These are phyloP conservation scores for Saguinus imperator DNA, from an alignment of 2,113 vertebrate species.

Conservation along the genomic window DNA sequence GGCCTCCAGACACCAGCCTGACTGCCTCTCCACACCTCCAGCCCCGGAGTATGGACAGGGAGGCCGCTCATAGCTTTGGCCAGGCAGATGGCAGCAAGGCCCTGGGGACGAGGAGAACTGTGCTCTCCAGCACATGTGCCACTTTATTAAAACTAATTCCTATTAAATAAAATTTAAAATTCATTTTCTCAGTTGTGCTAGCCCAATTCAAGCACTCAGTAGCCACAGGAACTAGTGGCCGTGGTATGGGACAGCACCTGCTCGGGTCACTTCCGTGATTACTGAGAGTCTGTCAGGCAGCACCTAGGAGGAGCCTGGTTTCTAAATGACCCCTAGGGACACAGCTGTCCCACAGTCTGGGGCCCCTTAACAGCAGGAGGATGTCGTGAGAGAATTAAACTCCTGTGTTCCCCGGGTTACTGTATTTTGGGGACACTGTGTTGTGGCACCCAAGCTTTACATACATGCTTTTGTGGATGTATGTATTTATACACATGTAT, in stretches of 20 bases:
- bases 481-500: neutral
- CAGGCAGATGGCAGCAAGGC: fast-evolving
- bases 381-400: fast-evolving
- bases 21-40: neutral
- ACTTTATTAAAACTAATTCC: neutral
- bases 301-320: neutral
- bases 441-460: no score
- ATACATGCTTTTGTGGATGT: fast-evolving
- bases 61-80: no score
- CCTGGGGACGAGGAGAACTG: neutral
- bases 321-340: neutral
- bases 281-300: fast-evolving
- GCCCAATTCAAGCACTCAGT: fast-evolving
- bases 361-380: fast-evolving
- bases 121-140: neutral
- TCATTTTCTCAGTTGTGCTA: neutral
- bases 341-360: fast-evolving
- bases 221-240: fast-evolving
- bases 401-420: fast-evolving
- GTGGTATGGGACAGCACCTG: fast-evolving
- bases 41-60: fast-evolving
- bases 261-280: fast-evolving
- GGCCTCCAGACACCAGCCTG: fast-evolving
- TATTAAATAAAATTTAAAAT: neutral
- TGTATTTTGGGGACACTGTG: neutral